These are phyloP conservation scores for Jaculus jaculus DNA, from an alignment of 2,113 vertebrate species.

Conservation along the genomic window DNA sequence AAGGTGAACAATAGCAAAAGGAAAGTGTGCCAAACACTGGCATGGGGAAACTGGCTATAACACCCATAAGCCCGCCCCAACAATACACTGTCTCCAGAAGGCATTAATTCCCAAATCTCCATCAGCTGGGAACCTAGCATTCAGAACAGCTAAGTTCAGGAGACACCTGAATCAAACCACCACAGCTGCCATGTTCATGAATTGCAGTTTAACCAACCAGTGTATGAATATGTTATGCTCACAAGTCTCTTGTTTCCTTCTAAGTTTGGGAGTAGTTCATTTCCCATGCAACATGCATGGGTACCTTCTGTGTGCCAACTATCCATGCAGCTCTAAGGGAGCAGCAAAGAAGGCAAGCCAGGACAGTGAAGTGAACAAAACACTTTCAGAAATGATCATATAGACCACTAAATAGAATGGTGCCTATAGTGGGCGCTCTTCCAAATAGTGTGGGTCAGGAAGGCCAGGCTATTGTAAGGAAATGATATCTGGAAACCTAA, in stretches of 20 bases:
- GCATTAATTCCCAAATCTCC: too few relatives aligned
- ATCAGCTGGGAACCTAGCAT: too few relatives aligned
- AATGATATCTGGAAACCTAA: slow-evolving; percentile 26
- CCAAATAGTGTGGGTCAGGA: neutral
- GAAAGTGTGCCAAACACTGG: too few relatives aligned
- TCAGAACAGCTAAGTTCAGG: too few relatives aligned
- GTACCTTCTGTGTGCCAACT: neutral
- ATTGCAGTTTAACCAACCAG: slow-evolving; percentile 38
- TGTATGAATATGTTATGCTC: neutral
- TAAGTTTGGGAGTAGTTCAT: neutral
- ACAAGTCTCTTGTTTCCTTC: slow-evolving; percentile 5
- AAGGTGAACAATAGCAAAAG: too few relatives aligned
- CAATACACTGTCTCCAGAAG: too few relatives aligned
- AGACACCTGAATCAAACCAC: too few relatives aligned
- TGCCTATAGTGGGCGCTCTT: neutral
- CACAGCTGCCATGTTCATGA: neutral
- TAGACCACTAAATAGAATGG: neutral
- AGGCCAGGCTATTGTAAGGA: neutral
- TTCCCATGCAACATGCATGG: neutral
- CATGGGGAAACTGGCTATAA: too few relatives aligned
- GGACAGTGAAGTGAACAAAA: neutral
- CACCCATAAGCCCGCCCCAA: too few relatives aligned
- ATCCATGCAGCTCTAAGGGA: neutral
- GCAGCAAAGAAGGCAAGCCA: neutral
- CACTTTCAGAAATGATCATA: neutral